Percentiles rank a stretch among this genome's conserved stretches.
Conservation (phyloP, 2,113 vertebrate species). For the Eudyptes chrysolophus region DNA sequence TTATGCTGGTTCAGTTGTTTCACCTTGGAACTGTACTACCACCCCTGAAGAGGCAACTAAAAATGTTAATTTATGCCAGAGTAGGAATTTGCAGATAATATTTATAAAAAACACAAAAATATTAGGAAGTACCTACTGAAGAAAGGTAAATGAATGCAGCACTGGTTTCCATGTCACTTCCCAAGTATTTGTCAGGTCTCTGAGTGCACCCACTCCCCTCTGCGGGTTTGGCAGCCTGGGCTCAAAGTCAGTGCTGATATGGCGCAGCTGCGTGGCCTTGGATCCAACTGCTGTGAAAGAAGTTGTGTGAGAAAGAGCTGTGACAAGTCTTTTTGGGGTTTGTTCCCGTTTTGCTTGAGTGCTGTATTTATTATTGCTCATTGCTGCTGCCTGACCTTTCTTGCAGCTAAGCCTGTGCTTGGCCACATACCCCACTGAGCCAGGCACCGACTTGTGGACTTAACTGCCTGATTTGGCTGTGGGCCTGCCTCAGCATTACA, state of each 20-base stretch:
- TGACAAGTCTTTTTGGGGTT: neutral
- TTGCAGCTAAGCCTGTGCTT: neutral
- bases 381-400: neutral
- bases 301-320: neutral
- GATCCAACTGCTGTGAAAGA: neutral
- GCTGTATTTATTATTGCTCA: neutral
- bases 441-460: neutral
- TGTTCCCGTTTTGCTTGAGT: neutral
- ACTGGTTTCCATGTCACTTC: neutral
- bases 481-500: neutral
- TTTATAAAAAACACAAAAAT: neutral
- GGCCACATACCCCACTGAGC: neutral
- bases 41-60: neutral
- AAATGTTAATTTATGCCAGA: neutral
- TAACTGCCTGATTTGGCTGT: neutral
- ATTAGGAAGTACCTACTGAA: neutral
- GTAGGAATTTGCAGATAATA: neutral
- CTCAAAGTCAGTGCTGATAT: neutral
- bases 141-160: neutral
- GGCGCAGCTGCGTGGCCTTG: neutral
- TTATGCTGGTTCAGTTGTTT: neutral
- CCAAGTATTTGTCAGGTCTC: neutral
- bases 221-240: neutral
- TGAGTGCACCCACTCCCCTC: neutral
- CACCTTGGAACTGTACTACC: neutral